These are phyloP conservation scores for Catharus fuscescens DNA, from an alignment of 2,113 vertebrate species.

Conservation along the genomic window DNA sequence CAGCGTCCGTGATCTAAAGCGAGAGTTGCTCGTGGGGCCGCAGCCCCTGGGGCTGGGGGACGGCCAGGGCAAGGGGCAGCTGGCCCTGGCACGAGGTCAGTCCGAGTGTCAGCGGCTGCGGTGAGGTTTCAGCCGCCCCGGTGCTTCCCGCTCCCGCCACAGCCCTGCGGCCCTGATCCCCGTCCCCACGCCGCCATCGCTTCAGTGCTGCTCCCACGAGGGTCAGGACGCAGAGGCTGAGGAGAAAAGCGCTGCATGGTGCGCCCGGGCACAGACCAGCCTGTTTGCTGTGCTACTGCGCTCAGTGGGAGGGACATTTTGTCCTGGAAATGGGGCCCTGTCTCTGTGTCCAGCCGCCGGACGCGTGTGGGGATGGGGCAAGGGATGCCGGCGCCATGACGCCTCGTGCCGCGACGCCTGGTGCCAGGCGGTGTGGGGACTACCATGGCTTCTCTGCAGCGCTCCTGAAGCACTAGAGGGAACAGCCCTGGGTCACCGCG, in stretches of 20 bases:
- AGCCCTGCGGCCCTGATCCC: neutral
- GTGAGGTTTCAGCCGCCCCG: fast-evolving
- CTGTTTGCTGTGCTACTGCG: neutral
- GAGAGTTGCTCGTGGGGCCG: neutral
- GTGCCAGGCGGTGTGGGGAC: neutral
- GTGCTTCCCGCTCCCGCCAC: neutral
- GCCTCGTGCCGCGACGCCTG: neutral
- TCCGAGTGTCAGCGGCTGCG: fast-evolving
- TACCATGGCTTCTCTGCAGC: neutral
- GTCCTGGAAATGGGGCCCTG: neutral
- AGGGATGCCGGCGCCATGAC: neutral
- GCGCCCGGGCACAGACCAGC: fast-evolving
- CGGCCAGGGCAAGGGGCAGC: neutral
- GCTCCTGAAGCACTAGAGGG: neutral
- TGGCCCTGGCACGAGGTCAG: neutral
- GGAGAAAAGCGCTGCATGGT: fast-evolving
- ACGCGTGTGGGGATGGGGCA: fast-evolving
- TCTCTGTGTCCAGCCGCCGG: neutral
- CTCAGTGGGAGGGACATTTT: neutral
- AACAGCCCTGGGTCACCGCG: fast-evolving
- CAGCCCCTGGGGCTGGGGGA: neutral
- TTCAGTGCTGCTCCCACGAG: neutral
- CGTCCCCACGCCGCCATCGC: neutral
- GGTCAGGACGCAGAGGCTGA: fast-evolving
- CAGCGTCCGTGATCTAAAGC: neutral